phyloP scores from a whole-genome alignment of 2,888 invertebrate species.

The Leptinotarsa haldemani region DNA sequence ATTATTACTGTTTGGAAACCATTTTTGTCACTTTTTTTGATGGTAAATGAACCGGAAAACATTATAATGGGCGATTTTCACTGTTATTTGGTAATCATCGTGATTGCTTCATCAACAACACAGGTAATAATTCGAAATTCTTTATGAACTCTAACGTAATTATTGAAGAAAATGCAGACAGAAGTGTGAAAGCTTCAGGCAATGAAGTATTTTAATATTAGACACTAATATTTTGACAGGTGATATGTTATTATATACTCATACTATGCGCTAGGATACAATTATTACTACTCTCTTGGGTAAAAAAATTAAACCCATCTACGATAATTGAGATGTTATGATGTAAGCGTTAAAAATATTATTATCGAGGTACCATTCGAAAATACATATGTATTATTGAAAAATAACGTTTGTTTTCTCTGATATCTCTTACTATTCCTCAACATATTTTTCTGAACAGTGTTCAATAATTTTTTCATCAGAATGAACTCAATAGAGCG shows the following conservation, averaged over 20 bases:
- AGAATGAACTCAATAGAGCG: no score
- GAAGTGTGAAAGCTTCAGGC: background rate
- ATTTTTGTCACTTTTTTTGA: no score
- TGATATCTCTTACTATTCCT: no score
- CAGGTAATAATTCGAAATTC: background rate
- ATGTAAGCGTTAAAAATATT: background rate
- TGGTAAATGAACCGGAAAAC: no score
- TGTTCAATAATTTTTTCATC: no score
- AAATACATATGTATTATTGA: no score
- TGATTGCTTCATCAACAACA: background rate
- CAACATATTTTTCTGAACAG: no score
- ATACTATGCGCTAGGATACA: background rate
- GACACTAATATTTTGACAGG: constrained; percentile 9
- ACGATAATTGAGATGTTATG: background rate
- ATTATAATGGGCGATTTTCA: background rate
- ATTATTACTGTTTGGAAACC: no score
- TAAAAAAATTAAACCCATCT: background rate
- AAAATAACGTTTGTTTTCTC: no score
- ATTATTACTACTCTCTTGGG: background rate
- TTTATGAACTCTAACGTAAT: background rate
- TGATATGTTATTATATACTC: background rate
- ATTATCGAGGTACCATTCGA: background rate
- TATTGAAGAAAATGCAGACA: background rate
- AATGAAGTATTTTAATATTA: background rate
- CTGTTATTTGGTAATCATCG: background rate